Base-by-base conservation (phyloP, 2,888 invertebrate species). In the Conus canariensis region DNA sequence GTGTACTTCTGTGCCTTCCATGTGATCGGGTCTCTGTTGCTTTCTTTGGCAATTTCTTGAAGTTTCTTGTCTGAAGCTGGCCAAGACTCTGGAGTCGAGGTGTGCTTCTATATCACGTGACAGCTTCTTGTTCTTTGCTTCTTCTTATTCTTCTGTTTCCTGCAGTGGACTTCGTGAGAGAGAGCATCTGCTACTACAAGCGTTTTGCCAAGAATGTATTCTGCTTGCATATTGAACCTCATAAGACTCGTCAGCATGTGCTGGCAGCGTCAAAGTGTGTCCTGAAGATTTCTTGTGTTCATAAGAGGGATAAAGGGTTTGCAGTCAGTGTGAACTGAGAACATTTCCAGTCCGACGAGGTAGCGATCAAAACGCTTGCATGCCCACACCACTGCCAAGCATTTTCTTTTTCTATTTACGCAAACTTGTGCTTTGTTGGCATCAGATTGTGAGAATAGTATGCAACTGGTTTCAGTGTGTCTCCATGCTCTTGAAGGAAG, bases 231-330 rank as follows among this genome's bases (percentile, higher is more conserved):
- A 14, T 77, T 77, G 56, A 82, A 88, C 4, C n/a, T 12, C 88
- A 8, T 88, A 16, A 88, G 58, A 0, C 88, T 10, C 70, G 77
- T 25, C 30, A 88, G 25, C 70, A 88, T 25, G 30, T 64, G 8
- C 82, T 83, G 88, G 64, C 88, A 88, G 9, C 83, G 10, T 3
- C 3, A 4, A 4, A 64, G 88, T 60, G 88, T 82, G 14, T 30
- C 70, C 1, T 16, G 19, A 19, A 88, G 12, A 25, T 88, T 30
- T 30, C 82, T 64, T n/a, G 19, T 5, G 58, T 22, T 82, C 22
- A 88, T 82, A 16, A 88, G 25, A 8, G 88, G 80, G 25, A 88
- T 80, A 5, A 88, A 25, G 8, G 83, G 83, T 59, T 88, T 88
- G 64, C 64, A 64, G 80, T 88, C 88, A 7, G 67, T 88, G 19